Evolutionary conservation across 30 jellyfish, hydroid and myxozoan species (phyloP).

Genomic region (Rhopilema esculentum): DNA sequence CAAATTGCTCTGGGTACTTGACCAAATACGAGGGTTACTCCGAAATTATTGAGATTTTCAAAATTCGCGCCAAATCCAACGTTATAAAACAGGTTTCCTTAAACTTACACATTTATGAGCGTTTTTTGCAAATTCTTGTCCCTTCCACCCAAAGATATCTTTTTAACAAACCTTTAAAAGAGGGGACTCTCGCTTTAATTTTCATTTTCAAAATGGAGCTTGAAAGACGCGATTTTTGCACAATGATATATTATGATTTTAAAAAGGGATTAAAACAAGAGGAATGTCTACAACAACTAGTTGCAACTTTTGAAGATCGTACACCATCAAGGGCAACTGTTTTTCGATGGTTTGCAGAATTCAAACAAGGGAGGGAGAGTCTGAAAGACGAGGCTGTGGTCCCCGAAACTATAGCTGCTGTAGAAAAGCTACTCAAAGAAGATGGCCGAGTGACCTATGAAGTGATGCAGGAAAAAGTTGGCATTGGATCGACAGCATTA

Average conservation of each 20-base stretch:
- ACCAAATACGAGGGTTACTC: no score
- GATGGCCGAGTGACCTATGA: slow-evolving; percentile 19
- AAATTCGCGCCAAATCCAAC: no score
- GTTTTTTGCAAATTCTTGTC: no score
- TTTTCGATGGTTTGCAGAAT: slow-evolving; percentile 38
- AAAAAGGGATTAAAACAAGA: not conserved
- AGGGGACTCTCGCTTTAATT: no score
- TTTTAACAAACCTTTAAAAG: no score
- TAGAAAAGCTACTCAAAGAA: slow-evolving; percentile 11
- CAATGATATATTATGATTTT: slow-evolving; percentile 14
- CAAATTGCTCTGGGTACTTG: no score
- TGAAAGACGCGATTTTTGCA: slow-evolving; percentile 20
- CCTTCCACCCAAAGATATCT: no score
- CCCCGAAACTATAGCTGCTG: slow-evolving; percentile 8
- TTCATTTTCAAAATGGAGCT: slow-evolving; percentile 21
- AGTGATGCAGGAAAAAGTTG: slow-evolving; percentile 10
- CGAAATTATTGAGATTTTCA: no score
- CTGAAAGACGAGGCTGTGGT: slow-evolving; percentile 10
- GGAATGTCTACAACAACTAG: not conserved
- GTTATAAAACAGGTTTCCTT: no score
- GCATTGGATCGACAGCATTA: slow-evolving; percentile 23
- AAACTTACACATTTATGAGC: no score
- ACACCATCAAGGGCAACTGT: slow-evolving; percentile 31
- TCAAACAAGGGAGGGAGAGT: slow-evolving; percentile 23
- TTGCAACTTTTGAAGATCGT: slow-evolving; percentile 5